These are phyloP conservation scores for Tyrophagus putrescentiae DNA, from an alignment of 1,140 invertebrate species.

Conservation along the genomic window DNA sequence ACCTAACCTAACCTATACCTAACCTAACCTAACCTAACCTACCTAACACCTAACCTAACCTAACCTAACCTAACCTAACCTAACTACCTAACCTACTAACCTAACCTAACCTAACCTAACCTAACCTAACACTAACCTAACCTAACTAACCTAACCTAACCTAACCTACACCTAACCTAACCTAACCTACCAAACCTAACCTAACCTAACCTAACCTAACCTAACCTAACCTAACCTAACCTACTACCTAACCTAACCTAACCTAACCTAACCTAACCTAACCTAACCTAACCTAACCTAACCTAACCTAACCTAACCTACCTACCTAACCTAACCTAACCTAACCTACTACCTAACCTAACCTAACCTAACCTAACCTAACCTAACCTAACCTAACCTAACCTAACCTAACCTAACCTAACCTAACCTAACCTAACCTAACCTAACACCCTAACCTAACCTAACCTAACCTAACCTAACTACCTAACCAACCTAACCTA, in stretches of 20 bases:
- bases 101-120: no score
- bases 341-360: slow-evolving; percentile 1
- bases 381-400: slow-evolving; percentile 26
- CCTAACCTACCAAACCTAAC: slow-evolving; percentile 25
- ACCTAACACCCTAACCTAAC: slow-evolving; percentile 24
- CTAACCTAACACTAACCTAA: slow-evolving; percentile 25
- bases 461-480: slow-evolving; percentile 24
- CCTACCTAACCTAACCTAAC: slow-evolving; percentile 28
- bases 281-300: no score
- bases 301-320: slow-evolving; percentile 25
- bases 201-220: slow-evolving; percentile 23
- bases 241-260: neutral
- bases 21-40: no score
- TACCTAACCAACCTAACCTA: slow-evolving; percentile 29
- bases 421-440: slow-evolving; percentile 25
- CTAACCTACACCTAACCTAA: slow-evolving; percentile 20
- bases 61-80: no score
- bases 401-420: slow-evolving; percentile 24
- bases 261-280: slow-evolving; percentile 30
- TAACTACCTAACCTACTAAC: no score
- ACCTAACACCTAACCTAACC: no score
- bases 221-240: slow-evolving; percentile 18
- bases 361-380: no score
- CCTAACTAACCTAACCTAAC: slow-evolving; percentile 23
- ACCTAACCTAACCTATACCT: no score